These are phyloP conservation scores for Macquaria ambigua DNA, from an alignment of 2,113 vertebrate species.

Conservation along the genomic window DNA sequence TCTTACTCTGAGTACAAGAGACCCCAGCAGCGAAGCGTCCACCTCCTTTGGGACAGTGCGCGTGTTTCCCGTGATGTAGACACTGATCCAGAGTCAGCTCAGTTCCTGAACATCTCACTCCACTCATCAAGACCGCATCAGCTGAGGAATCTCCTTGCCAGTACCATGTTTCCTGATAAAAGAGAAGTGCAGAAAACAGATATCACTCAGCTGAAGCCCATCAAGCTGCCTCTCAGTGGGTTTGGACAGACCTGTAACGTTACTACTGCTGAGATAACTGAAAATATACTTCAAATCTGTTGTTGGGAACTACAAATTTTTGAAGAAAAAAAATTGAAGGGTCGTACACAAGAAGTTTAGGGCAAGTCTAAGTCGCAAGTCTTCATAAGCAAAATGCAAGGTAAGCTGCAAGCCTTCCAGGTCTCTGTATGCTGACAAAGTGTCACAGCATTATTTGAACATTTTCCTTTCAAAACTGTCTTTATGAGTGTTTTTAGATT, in stretches of 20 bases:
- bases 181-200: not conserved
- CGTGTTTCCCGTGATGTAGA: slow-evolving; percentile 86
- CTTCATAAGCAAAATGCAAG: not conserved
- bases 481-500: too few species aligned
- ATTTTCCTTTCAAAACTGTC: too few species aligned
- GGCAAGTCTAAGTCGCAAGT: not conserved
- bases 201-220: not conserved
- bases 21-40: slow-evolving; percentile 91
- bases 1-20: slow-evolving; percentile 93
- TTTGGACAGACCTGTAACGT: not conserved
- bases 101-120: slow-evolving; percentile 94
- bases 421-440: not conserved
- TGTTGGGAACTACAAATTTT: not conserved
- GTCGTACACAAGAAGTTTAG: not conserved
- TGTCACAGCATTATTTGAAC: too few species aligned
- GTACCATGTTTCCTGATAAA: slow-evolving; percentile 94
- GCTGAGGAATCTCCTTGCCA: slow-evolving; percentile 87
- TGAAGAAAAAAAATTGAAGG: too few species aligned
- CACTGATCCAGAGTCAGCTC: slow-evolving; percentile 95
- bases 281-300: not conserved
- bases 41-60: slow-evolving; percentile 89
- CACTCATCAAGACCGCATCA: slow-evolving; percentile 91
- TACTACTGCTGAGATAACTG: not conserved
- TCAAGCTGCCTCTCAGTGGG: not conserved
- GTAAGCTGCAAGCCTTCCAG: not conserved